Conservation (phyloP, 2,113 vertebrate genomes). For the Odocoileus virginianus region DNA sequence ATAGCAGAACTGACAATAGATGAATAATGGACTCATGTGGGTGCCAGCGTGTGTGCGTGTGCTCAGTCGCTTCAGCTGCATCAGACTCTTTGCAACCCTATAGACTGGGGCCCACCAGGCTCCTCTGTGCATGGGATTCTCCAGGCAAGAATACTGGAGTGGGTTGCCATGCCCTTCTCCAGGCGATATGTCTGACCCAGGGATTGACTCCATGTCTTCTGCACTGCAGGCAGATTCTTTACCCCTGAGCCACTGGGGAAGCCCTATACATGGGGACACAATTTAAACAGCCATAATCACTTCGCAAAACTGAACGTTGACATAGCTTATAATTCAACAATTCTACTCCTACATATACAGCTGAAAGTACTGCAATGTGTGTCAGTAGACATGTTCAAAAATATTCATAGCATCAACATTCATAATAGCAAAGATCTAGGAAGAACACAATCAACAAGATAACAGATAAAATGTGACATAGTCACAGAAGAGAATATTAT, state of each 20-base stretch:
- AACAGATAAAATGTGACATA: background rate
- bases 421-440: background rate
- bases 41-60: background rate
- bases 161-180: background rate
- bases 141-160: background rate
- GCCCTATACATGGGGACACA: background rate
- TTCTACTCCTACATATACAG: background rate
- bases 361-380: background rate
- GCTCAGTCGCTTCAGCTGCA: background rate
- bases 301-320: background rate
- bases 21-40: background rate
- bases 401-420: background rate
- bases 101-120: background rate
- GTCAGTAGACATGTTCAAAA: background rate
- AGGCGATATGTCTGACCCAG: background rate
- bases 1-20: background rate
- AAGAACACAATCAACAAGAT: background rate
- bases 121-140: background rate
- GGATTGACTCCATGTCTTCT: background rate
- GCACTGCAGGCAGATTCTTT: background rate
- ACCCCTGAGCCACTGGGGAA: background rate
- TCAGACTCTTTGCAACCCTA: background rate
- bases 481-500: background rate
- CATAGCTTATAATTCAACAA: background rate
- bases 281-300: background rate